Conservation (phyloP, 1,140 invertebrate species). For the Heliconius hewitsoni region DNA sequence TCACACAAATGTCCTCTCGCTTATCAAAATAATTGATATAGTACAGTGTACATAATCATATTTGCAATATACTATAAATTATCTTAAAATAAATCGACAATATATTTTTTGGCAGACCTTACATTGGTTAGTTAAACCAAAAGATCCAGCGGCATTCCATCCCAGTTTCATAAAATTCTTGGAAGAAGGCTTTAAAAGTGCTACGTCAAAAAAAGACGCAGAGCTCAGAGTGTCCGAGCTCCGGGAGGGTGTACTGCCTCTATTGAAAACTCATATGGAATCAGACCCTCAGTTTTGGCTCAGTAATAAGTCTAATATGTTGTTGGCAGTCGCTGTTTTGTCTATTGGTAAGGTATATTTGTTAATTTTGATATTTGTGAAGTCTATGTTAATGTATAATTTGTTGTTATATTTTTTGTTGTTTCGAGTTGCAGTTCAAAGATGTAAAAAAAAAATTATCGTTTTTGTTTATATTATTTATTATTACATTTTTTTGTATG, state of each 20-base stretch:
- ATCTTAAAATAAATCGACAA: background rate
- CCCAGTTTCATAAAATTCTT: conserved; percentile 87
- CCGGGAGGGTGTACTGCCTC: conserved; percentile 84
- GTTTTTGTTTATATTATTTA: too few relatives aligned
- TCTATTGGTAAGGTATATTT: conserved; percentile 57
- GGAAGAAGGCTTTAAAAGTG: conserved; percentile 86
- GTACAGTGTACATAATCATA: too few relatives aligned
- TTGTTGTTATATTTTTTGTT: too few relatives aligned
- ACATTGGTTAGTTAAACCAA: conserved; percentile 91
- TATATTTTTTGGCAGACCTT: conserved; percentile 79
- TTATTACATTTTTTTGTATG: too few relatives aligned
- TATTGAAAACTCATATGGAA: conserved; percentile 84
- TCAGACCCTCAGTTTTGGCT: conserved; percentile 86
- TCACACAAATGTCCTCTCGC: too few relatives aligned
- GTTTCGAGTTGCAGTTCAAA: too few relatives aligned
- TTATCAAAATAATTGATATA: too few relatives aligned
- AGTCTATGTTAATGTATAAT: too few relatives aligned
- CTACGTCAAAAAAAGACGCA: conserved; percentile 90
- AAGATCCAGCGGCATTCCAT: conserved; percentile 88
- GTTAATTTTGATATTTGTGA: background rate
- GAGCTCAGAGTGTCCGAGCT: conserved; percentile 88
- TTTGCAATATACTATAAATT: too few relatives aligned
- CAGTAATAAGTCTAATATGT: conserved; percentile 84
- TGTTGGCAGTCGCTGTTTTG: conserved; percentile 87
- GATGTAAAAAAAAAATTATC: too few relatives aligned